Base-by-base conservation (phyloP, 2,113 vertebrate species). In the Microtus oregoni region DNA sequence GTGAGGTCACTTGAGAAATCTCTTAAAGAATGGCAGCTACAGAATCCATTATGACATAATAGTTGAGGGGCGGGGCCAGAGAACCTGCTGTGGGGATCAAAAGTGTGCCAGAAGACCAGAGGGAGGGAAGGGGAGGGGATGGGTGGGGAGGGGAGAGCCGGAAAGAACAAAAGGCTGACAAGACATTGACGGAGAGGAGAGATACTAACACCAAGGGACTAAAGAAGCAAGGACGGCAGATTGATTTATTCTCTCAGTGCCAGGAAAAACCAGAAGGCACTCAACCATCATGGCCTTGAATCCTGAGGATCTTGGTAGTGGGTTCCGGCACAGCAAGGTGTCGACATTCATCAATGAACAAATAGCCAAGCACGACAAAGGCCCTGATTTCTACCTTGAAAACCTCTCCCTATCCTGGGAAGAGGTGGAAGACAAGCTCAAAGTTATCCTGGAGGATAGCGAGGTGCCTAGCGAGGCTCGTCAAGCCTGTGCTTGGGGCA, bases 401-500 rank as follows among this genome's bases (percentile, higher is more conserved):
- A 97, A 95, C 92, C 12, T 82, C 7, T 86, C 73, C 1, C 15
- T 89, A 38, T 89, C 95, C 20, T 98, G 96, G 94, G 68, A 70
- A 8, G 89, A 94, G 63, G 86, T 96, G 8, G 95, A 97, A 50
- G 47, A 89, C 32, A 96, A 97, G 10, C 78, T 98, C 38, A 35
- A 3, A 28, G 82, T 24, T 83, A 96, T 96, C 41, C 24, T 97
- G 15, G 92, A 97, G 4, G 78, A 94, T 50, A 70, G 4, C 0
- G 0, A 20, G 0, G 5, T 95, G 32, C 2, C 95, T 65, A 94
- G 3, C 0, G 68, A 95, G 11, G 96, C 22, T 75, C 94, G 96
- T 32, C 94, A 96, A 32, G 92, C 94, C 30, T 97, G 95, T 17
- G n/a, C 63, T 30, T 97, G 94, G 97, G 22, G 94, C 12, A 68